Base-by-base conservation (phyloP, 2,888 invertebrate species). In the Orthosia cruda region DNA sequence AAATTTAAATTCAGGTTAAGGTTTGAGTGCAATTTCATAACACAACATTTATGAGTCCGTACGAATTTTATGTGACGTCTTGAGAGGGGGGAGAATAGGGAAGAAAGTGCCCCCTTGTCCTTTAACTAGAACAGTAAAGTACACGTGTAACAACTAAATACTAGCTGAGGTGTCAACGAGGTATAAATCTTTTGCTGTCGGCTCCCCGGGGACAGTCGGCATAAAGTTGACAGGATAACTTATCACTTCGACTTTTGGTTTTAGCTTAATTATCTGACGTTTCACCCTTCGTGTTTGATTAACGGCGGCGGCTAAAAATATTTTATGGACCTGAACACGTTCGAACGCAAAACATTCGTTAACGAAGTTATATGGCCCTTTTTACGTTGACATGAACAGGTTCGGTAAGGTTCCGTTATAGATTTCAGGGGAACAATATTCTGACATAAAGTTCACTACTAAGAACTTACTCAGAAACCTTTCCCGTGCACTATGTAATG, bases 141-240 rank as follows among this genome's bases (percentile, higher is more conserved):
- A 49, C 59, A 59, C 64, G 32, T 57, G 57, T 26, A 61, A 55
- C 65, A 74, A 71, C 65, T 65, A 64, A 66, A 40, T 75, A 47
- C 32, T 32, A 13, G 45, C 54, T 65, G 57, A 70, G 55, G 72
- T 68, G 69, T 16, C 58, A 58, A 72, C 63, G n/a, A 66, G 68
- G 62, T 70, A 83, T 81, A 85, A 85, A 84, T 85, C 78, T 81
- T 72, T 67, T 66, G 58, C 65, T 62, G 68, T 66, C 49, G 26
- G 54, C 50, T 47, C 70, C 62, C 26, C 2, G 61, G 59, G 69
- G 32, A 72, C 47, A n/a, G 26, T 23, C 12, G 54, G 57, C 50
- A 69, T 72, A 66, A 76, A 73, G 54, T 79, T 73, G 65, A 68
- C 50, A 26, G 54, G 64, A 71, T 66, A 55, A 76, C 32, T 67